Evolutionary conservation across 92 coral and sea anemone species (phyloP).

Genomic region (Metridium senile): DNA sequence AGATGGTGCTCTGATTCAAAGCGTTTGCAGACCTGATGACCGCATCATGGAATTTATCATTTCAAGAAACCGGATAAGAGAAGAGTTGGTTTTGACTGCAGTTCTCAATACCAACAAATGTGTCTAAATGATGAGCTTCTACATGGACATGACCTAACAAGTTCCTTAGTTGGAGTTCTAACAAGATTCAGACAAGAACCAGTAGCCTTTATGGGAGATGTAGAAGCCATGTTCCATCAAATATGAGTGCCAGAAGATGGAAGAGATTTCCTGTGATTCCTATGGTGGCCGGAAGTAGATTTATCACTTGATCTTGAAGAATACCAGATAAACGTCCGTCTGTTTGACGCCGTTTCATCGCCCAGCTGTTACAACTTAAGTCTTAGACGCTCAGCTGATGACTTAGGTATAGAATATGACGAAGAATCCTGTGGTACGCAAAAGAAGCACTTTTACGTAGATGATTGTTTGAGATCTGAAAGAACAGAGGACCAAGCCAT

Average conservation of each 20-base stretch:
- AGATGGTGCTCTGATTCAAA: no score
- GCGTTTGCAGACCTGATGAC: no score
- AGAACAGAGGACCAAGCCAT: slow-evolving; percentile 11
- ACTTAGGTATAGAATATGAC: background rate
- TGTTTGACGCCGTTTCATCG: background rate
- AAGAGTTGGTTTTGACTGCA: background rate
- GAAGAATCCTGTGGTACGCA: slow-evolving; percentile 5
- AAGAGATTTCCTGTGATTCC: background rate
- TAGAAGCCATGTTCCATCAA: slow-evolving; percentile 13
- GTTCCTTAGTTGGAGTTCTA: slow-evolving; percentile 1
- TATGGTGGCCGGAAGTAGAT: background rate
- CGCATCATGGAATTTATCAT: background rate
- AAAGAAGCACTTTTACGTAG: slow-evolving; percentile 1
- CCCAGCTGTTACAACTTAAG: background rate
- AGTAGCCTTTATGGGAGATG: slow-evolving; percentile 13
- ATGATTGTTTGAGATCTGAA: background rate
- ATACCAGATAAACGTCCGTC: slow-evolving; percentile 4
- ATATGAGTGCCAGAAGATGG: background rate
- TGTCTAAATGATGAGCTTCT: background rate
- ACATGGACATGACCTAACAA: background rate
- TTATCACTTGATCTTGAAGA: background rate
- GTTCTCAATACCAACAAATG: background rate
- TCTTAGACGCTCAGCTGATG: slow-evolving; percentile 9
- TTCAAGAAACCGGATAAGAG: background rate
- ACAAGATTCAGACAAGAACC: slow-evolving; percentile 4